phyloP scores from a whole-genome alignment of 2,888 invertebrate genomes.

The Danaus chrysippus region DNA sequence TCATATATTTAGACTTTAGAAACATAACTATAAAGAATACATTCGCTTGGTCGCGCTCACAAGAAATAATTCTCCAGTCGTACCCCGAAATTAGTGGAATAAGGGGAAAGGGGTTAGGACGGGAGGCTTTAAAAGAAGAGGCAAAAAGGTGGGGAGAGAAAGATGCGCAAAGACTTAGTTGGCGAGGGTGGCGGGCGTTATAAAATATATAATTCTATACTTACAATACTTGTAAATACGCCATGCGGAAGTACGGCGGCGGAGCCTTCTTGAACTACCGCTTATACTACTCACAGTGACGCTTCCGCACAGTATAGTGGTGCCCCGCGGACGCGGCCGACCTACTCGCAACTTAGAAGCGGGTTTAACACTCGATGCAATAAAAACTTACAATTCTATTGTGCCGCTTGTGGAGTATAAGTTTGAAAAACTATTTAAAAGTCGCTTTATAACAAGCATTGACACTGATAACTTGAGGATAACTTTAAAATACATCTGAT shows the following conservation, averaged over 20 bases:
- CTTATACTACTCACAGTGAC: background rate
- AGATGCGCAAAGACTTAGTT: constrained; percentile 80
- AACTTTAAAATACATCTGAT: too few relatives aligned
- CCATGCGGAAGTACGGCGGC: constrained; percentile 69
- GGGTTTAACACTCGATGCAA: too few relatives aligned
- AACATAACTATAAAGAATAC: constrained; percentile 42
- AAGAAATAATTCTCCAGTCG: constrained; percentile 79
- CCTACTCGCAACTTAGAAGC: too few relatives aligned
- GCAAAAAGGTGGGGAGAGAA: constrained; percentile 79
- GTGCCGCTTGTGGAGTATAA: too few relatives aligned
- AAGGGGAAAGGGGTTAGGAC: constrained; percentile 77
- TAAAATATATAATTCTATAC: constrained; percentile 80
- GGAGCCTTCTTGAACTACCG: constrained; percentile 49
- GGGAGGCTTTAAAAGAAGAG: constrained; percentile 79
- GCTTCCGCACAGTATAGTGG: too few relatives aligned
- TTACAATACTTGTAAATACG: constrained; percentile 80
- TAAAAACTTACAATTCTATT: too few relatives aligned
- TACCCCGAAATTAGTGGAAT: constrained; percentile 80
- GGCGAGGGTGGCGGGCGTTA: constrained; percentile 72
- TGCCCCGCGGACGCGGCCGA: too few relatives aligned
- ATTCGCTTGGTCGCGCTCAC: constrained; percentile 48
- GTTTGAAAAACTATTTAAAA: too few relatives aligned
- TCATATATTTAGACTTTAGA: constrained; percentile 46
- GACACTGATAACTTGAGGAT: too few relatives aligned
- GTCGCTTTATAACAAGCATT: too few relatives aligned